These are phyloP conservation scores for Byasa hedistus DNA, from an alignment of 2,888 invertebrate species.

Conservation along the genomic window DNA sequence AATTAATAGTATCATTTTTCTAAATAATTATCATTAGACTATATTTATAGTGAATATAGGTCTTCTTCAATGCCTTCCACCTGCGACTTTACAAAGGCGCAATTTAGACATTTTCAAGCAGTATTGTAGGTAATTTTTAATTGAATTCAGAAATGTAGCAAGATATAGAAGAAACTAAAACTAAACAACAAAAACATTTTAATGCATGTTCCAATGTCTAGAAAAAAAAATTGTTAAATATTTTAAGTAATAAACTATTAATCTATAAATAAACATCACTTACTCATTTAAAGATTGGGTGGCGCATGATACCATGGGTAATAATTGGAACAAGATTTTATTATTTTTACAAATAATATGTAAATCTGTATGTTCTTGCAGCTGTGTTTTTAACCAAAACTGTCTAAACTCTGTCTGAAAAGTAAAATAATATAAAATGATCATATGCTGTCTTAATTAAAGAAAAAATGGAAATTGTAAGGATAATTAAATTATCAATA, in stretches of 20 bases:
- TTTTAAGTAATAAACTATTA: too few relatives aligned
- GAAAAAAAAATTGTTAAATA: too few relatives aligned
- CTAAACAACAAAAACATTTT: too few relatives aligned
- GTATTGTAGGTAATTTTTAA: too few relatives aligned
- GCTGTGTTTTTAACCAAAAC: conserved; percentile 88
- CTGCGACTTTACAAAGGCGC: too few relatives aligned
- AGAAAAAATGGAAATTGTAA: too few relatives aligned
- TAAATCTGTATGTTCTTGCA: conserved; percentile 82
- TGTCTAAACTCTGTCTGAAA: conserved; percentile 89
- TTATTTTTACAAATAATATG: conserved; percentile 50
- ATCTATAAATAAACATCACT: conserved; percentile 26
- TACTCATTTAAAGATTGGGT: conserved; percentile 58
- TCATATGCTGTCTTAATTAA: background rate
- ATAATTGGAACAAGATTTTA: conserved; percentile 68
- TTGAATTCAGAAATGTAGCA: too few relatives aligned
- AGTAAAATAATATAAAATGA: conserved; percentile 22
- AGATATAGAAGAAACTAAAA: too few relatives aligned
- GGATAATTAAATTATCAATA: background rate
- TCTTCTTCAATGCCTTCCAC: too few relatives aligned
- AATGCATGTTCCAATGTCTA: too few relatives aligned
- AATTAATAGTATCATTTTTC: background rate
- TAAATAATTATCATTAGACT: background rate
- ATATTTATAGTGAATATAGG: too few relatives aligned
- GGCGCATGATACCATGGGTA: conserved; percentile 73
- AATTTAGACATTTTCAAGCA: too few relatives aligned